Evolutionary conservation across 2,797 vertebrate genomes (phyloP).

Genomic region (Holocentrus rufus): DNA sequence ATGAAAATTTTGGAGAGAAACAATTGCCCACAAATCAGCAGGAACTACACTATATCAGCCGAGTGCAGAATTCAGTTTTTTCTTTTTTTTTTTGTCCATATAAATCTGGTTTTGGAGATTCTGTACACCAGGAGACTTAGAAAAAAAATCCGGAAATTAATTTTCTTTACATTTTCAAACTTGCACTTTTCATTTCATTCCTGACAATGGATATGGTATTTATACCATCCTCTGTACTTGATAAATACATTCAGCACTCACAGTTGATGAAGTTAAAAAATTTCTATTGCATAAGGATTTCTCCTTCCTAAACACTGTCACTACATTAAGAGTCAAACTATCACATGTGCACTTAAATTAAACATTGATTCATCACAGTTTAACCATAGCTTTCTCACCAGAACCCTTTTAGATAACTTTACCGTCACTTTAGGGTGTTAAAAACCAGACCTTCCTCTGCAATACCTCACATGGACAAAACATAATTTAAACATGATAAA

Average conservation of each 20-base stretch:
- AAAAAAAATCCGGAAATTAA: conserved; percentile 1
- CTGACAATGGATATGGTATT: conserved; percentile 42
- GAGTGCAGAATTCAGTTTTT: conserved; percentile 52
- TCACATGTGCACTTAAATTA: conserved; percentile 77
- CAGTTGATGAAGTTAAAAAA: conserved; percentile 53
- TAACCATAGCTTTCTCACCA: conserved; percentile 40
- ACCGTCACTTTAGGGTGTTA: conserved; percentile 1
- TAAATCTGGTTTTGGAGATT: conserved; percentile 13
- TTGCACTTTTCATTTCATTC: conserved; percentile 47
- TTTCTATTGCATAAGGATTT: conserved; percentile 70
- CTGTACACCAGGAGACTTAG: not conserved
- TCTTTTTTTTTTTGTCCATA: conserved; percentile 8
- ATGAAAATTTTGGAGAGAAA: conserved; percentile 19
- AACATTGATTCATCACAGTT: conserved; percentile 73
- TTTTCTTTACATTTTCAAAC: conserved; percentile 14
- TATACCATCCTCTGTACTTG: conserved; percentile 50
- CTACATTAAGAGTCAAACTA: conserved; percentile 71
- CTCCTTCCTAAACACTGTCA: conserved; percentile 66
- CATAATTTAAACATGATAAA: conserved; percentile 74
- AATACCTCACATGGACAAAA: conserved; percentile 48
- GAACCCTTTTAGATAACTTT: conserved; percentile 37
- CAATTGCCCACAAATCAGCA: conserved; percentile 58
- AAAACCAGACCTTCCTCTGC: conserved; percentile 30
- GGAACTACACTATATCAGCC: conserved; percentile 42
- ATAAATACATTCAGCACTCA: conserved; percentile 77